Percentiles rank a stretch among this genome's conserved stretches.
Evolutionary conservation across 2,113 vertebrate species (phyloP).

Genomic region (Bufo gargarizans): DNA sequence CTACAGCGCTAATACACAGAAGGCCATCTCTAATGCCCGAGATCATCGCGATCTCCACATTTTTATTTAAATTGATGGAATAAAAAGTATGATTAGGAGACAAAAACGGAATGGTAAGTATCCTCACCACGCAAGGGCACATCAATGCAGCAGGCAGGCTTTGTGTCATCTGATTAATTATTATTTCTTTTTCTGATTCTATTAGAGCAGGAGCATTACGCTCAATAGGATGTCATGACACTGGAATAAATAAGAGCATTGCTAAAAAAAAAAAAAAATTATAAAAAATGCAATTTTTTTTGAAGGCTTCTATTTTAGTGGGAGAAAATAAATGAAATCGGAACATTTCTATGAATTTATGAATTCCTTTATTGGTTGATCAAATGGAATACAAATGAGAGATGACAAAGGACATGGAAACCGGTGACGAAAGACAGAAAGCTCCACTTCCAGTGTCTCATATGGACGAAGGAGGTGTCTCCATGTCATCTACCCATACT

Average conservation of each 20-base stretch:
- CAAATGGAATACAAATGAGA: slow-evolving; percentile 3
- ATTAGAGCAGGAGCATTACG: not conserved
- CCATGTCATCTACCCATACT: too few relatives aligned
- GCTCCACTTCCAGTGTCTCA: not conserved
- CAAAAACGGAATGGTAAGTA: slow-evolving; percentile 19
- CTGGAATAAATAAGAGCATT: not conserved
- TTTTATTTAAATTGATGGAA: slow-evolving; percentile 44
- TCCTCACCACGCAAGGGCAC: slow-evolving; percentile 21
- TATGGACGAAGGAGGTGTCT: not conserved
- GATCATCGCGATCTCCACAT: slow-evolving; percentile 22
- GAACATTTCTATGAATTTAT: not conserved
- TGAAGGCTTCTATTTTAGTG: not conserved
- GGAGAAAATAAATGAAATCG: not conserved
- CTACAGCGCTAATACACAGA: slow-evolving; percentile 30
- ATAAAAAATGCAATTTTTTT: not conserved
- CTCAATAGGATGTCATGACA: not conserved
- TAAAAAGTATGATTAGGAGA: slow-evolving; percentile 51
- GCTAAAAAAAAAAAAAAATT: not conserved
- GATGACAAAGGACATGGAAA: not conserved
- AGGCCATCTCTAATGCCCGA: slow-evolving; percentile 11
- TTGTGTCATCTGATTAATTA: slow-evolving; percentile 36
- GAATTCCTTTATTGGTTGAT: not conserved
- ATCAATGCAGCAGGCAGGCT: slow-evolving; percentile 24
- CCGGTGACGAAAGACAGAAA: not conserved
- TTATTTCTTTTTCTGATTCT: slow-evolving; percentile 14